phyloP scores from a whole-genome alignment of 2,113 vertebrate species.

The Pomatostomus ruficeps region DNA sequence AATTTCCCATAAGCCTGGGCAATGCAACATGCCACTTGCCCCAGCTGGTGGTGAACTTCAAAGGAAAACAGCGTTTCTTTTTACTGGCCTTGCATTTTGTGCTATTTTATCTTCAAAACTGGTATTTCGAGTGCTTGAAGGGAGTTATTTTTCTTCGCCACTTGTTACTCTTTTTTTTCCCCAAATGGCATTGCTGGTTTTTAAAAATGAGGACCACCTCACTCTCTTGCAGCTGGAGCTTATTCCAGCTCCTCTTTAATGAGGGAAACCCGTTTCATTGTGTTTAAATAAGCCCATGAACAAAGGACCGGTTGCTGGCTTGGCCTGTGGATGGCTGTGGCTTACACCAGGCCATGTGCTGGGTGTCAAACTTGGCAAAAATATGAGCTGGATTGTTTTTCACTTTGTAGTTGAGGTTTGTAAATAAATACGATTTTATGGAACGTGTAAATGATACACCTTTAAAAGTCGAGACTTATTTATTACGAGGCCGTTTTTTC shows the following conservation, averaged over 20 bases:
- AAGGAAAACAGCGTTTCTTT: neutral
- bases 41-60: constrained; percentile 23
- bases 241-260: neutral
- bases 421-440: neutral
- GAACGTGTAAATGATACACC: neutral
- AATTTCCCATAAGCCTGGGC: neutral
- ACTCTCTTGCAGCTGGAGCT: neutral
- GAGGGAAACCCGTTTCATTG: neutral
- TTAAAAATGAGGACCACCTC: constrained; percentile 9
- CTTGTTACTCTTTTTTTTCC: neutral
- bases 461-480: neutral
- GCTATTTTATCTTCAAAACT: neutral
- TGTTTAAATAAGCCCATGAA: neutral
- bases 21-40: neutral
- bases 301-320: neutral
- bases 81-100: neutral
- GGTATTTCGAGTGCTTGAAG: neutral
- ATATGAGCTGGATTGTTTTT: neutral
- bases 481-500: neutral
- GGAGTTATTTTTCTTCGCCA: neutral
- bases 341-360: neutral
- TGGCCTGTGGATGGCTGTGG: neutral
- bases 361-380: neutral
- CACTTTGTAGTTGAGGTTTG: neutral
- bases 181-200: neutral